These are phyloP conservation scores for Heliconius ismenius DNA, from an alignment of 2,888 invertebrate species.

Conservation along the genomic window DNA sequence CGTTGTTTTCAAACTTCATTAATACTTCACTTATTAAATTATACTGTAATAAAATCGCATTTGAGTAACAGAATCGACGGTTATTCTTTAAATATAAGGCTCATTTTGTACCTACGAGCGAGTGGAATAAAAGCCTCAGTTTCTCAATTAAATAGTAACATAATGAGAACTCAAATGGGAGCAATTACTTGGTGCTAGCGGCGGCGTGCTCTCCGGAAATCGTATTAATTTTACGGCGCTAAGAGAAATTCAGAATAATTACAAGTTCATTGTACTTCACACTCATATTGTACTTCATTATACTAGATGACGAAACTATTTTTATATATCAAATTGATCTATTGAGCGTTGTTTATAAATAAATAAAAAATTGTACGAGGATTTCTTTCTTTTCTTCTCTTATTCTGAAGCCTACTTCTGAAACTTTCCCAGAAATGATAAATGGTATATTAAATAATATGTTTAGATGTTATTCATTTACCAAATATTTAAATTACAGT, in stretches of 20 bases:
- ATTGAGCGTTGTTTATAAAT: neutral
- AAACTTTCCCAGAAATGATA: neutral
- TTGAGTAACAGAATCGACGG: slow-evolving; percentile 50
- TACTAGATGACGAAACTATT: slow-evolving; percentile 31
- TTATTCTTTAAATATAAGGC: slow-evolving; percentile 43
- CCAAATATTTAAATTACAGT: neutral
- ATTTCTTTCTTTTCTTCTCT: neutral
- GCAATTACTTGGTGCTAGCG: slow-evolving; percentile 62
- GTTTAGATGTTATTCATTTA: neutral
- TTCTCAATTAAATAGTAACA: slow-evolving; percentile 39
- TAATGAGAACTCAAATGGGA: slow-evolving; percentile 65
- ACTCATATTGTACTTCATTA: slow-evolving; percentile 51
- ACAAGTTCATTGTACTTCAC: slow-evolving; percentile 46
- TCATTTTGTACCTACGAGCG: slow-evolving; percentile 43
- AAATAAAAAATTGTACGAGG: neutral
- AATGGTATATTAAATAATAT: neutral
- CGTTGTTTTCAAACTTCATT: slow-evolving; percentile 49
- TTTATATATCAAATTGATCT: neutral
- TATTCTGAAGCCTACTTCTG: neutral
- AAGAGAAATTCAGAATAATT: slow-evolving; percentile 71
- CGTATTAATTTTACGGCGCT: slow-evolving; percentile 68
- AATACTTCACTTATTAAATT: slow-evolving; percentile 59
- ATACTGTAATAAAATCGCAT: slow-evolving; percentile 64
- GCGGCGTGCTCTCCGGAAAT: slow-evolving; percentile 57
- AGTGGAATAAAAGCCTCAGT: slow-evolving; percentile 32